Percentiles rank a stretch among this genome's conserved stretches.
Conservation (phyloP, 2,888 invertebrate species). For the Drosophila limbata region DNA sequence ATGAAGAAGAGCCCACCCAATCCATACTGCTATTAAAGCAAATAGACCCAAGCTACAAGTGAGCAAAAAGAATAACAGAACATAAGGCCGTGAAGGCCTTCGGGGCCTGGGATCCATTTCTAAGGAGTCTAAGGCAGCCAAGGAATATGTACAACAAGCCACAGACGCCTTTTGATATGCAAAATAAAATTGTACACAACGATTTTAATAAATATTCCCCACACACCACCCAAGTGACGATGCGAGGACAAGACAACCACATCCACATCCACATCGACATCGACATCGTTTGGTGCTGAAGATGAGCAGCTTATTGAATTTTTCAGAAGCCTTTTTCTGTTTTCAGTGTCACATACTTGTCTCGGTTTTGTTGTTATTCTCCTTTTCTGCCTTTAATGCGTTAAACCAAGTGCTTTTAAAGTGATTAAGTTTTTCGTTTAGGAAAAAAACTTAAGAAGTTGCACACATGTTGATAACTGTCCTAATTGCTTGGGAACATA, state of each 20-base stretch:
- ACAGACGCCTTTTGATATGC: slow-evolving; percentile 75
- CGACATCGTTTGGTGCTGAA: slow-evolving; percentile 20
- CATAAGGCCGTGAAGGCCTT: slow-evolving; percentile 19
- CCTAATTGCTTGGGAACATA: slow-evolving; percentile 13
- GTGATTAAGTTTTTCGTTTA: slow-evolving; percentile 28
- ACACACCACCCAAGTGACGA: slow-evolving; percentile 37
- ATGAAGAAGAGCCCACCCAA: slow-evolving; percentile 11
- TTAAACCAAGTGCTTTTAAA: slow-evolving; percentile 55
- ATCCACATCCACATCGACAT: slow-evolving; percentile 9
- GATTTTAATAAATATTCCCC: slow-evolving; percentile 79
- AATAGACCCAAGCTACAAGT: slow-evolving; percentile 31
- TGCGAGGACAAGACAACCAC: slow-evolving; percentile 26
- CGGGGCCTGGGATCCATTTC: slow-evolving; percentile 19
- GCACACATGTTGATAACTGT: slow-evolving; percentile 2
- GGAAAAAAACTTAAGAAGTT: background rate
- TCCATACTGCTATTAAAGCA: slow-evolving; percentile 40
- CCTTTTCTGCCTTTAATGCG: slow-evolving; percentile 40
- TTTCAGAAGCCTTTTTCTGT: slow-evolving; percentile 66
- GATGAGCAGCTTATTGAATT: slow-evolving; percentile 74
- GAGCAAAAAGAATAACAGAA: slow-evolving; percentile 8
- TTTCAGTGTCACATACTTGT: background rate
- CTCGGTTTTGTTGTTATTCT: slow-evolving; percentile 1
- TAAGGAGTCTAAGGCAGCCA: slow-evolving; percentile 8
- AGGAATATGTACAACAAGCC: slow-evolving; percentile 39
- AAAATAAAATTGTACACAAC: slow-evolving; percentile 77